These are phyloP conservation scores for Cephalotes varians DNA, from an alignment of 2,888 invertebrate species.

Conservation along the genomic window DNA sequence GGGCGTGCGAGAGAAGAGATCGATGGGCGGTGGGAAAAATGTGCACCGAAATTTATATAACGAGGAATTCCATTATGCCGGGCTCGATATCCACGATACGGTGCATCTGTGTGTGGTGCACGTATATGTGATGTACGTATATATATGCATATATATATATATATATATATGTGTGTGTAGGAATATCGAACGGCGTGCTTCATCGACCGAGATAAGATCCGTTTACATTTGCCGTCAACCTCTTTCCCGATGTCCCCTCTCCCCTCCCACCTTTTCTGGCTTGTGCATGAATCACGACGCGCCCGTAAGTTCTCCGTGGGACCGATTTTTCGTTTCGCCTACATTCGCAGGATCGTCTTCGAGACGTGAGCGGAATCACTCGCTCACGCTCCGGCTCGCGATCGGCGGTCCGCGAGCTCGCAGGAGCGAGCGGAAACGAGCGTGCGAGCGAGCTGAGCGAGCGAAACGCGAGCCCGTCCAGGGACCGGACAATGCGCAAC, in stretches of 20 bases:
- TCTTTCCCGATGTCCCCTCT: slow-evolving; percentile 6
- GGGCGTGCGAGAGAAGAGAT: slow-evolving; percentile 59
- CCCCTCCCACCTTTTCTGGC: slow-evolving; percentile 1
- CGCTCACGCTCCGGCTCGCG: slow-evolving; percentile 1
- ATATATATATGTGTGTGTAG: slow-evolving; percentile 42
- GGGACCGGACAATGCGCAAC: slow-evolving; percentile 52
- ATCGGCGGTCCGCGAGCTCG: slow-evolving; percentile 13
- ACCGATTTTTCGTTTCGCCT: slow-evolving; percentile 73
- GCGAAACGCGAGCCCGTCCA: slow-evolving; percentile 34
- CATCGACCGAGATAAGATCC: slow-evolving; percentile 78
- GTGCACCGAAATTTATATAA: slow-evolving; percentile 77
- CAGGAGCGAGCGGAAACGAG: slow-evolving; percentile 23
- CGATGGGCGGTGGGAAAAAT: slow-evolving; percentile 74
- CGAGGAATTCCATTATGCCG: slow-evolving; percentile 76
- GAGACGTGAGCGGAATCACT: slow-evolving; percentile 35
- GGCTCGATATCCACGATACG: slow-evolving; percentile 61
- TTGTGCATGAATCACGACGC: slow-evolving; percentile 71
- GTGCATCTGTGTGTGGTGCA: neutral
- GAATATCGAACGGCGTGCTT: slow-evolving; percentile 75
- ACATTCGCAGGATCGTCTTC: slow-evolving; percentile 30
- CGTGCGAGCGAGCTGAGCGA: slow-evolving; percentile 17
- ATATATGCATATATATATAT: neutral
- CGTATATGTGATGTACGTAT: no score
- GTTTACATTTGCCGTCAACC: slow-evolving; percentile 70
- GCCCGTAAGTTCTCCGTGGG: slow-evolving; percentile 70